Conservation (phyloP, 2,888 invertebrate species). For the Xestia ashworthii region DNA sequence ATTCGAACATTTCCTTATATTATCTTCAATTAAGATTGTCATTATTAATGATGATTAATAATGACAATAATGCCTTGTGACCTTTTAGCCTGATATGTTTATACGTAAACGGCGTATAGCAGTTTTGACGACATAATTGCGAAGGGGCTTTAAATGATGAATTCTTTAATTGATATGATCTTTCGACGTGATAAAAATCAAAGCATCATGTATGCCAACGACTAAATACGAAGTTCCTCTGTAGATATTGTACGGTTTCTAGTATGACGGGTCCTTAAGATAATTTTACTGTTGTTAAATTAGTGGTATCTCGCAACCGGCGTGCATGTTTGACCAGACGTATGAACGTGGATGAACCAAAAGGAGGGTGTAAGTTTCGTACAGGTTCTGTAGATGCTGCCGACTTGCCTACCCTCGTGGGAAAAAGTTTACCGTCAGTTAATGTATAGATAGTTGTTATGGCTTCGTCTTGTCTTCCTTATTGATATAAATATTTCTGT, state of each 20-base stretch:
- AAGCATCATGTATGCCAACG: background rate
- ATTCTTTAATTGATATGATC: slow-evolving; percentile 6
- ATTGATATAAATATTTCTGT: background rate
- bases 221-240: slow-evolving; percentile 2
- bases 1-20: slow-evolving; percentile 49
- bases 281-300: too few species aligned
- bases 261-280: too few species aligned
- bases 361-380: background rate
- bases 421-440: background rate
- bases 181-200: background rate
- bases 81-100: slow-evolving; percentile 29
- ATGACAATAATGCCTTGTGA: slow-evolving; percentile 26
- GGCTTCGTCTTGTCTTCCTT: slow-evolving; percentile 22
- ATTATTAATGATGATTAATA: slow-evolving; percentile 17
- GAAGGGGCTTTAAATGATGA: background rate
- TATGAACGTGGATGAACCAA: too few species aligned
- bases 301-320: too few species aligned
- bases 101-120: slow-evolving; percentile 3
- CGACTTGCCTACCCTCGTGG: background rate
- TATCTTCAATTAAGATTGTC: slow-evolving; percentile 44
- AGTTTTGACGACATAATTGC: slow-evolving; percentile 9
- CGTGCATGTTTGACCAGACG: too few species aligned
- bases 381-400: background rate
- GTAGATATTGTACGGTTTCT: too few species aligned
- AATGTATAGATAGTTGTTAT: background rate